Percentiles rank a stretch among this genome's conserved stretches.
These are phyloP conservation scores for Sialia sialis DNA, from an alignment of 2,113 vertebrate species.

Conservation along the genomic window DNA sequence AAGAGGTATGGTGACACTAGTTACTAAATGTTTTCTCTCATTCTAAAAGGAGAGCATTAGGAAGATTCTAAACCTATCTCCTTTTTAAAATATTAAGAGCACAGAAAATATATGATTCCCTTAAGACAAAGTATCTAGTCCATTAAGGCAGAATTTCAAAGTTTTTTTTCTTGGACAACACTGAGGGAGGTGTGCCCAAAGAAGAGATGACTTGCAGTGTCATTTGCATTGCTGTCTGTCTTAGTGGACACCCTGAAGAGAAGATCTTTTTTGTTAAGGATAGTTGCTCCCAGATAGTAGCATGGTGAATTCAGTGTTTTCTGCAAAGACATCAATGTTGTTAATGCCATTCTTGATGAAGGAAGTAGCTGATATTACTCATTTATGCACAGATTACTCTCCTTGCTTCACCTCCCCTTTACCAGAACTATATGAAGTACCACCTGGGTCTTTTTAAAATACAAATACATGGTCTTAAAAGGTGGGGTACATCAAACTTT, in stretches of 20 bases:
- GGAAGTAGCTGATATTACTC: neutral
- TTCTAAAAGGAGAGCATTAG: neutral
- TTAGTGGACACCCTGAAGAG: neutral
- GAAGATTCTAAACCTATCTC: neutral
- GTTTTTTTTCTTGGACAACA: neutral
- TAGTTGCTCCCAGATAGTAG: neutral
- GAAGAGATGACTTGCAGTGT: neutral
- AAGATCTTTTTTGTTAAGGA: neutral
- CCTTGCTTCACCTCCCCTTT: neutral
- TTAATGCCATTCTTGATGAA: neutral
- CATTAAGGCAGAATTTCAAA: neutral
- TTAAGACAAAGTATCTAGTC: neutral
- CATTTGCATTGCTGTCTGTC: neutral
- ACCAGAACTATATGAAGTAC: neutral
- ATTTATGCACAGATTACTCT: neutral
- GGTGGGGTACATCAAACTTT: neutral
- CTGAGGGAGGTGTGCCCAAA: neutral
- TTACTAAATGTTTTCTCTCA: neutral
- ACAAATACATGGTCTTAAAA: neutral
- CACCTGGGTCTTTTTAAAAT: neutral
- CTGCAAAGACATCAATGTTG: neutral
- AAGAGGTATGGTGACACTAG: neutral
- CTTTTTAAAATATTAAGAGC: neutral
- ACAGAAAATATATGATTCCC: neutral
- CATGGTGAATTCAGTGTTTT: neutral